Evolutionary conservation across 2,888 invertebrate species (phyloP).

Genomic region (Hartigia nigra): DNA sequence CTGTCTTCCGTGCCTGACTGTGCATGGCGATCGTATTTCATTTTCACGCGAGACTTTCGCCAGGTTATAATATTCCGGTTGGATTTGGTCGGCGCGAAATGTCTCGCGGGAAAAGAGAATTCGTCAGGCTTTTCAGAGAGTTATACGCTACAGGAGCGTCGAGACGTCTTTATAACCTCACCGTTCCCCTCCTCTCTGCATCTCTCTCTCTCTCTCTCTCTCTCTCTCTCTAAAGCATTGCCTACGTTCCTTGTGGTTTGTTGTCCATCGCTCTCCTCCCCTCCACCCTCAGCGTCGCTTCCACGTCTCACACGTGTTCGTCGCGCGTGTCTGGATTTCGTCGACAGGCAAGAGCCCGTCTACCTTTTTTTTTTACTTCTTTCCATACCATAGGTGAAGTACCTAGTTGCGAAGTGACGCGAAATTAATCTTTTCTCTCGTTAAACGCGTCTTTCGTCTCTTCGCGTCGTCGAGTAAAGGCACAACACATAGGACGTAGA

Average conservation of each 20-base stretch:
- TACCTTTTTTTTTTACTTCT: not conserved
- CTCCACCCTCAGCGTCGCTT: not conserved
- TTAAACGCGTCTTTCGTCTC: not conserved
- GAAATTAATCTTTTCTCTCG: not conserved
- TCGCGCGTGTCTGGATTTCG: not conserved
- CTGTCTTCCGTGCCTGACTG: not conserved
- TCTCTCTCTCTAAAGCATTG: not conserved
- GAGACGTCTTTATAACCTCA: not conserved
- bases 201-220: conserved; percentile 8
- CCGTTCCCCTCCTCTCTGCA: not conserved
- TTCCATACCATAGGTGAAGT: not conserved
- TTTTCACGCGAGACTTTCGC: not conserved
- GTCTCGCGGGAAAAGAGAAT: not conserved
- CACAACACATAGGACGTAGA: not conserved
- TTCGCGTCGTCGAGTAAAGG: not conserved
- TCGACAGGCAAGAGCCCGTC: not conserved
- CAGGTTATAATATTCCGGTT: not conserved
- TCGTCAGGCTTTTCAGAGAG: not conserved
- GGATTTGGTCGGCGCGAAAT: not conserved
- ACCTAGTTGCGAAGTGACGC: not conserved
- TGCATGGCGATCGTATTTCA: not conserved
- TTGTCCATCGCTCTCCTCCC: not conserved
- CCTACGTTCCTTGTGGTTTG: not conserved
- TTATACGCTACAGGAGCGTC: not conserved
- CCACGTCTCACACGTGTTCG: not conserved